These are phyloP conservation scores for Cheilosia soror DNA, from an alignment of 2,888 invertebrate genomes.

Conservation along the genomic window DNA sequence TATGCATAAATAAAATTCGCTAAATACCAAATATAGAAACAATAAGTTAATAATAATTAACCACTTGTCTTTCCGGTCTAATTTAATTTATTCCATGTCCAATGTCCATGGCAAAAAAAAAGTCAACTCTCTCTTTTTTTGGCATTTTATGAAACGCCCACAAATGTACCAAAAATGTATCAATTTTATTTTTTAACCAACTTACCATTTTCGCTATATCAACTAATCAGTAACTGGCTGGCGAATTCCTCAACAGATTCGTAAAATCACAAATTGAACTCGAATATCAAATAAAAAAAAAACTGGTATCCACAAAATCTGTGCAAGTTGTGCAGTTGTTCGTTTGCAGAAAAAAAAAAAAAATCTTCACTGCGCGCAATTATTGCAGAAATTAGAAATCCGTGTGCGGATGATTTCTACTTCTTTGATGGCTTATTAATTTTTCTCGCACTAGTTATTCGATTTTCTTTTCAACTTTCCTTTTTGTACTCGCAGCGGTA, in stretches of 20 bases:
- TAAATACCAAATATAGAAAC: not conserved
- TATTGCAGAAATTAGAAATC: conserved; percentile 57
- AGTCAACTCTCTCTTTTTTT: not conserved
- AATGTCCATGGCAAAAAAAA: not conserved
- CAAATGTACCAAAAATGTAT: not conserved
- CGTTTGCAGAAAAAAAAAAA: conserved; percentile 4
- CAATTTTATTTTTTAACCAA: not conserved
- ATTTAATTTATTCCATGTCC: not conserved
- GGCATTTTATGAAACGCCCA: not conserved
- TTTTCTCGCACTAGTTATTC: conserved; percentile 71
- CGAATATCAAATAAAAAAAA: not conserved
- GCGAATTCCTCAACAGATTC: conserved; percentile 25
- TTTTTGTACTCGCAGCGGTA: conserved; percentile 42
- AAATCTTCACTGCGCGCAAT: conserved; percentile 37
- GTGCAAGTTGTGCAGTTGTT: conserved; percentile 20
- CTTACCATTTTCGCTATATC: conserved; percentile 13
- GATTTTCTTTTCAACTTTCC: conserved; percentile 70
- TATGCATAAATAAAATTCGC: not conserved
- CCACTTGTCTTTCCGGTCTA: not conserved
- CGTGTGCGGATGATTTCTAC: conserved; percentile 58
- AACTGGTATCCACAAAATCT: conserved; percentile 67
- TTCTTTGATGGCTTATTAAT: conserved; percentile 50
- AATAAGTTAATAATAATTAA: too few relatives aligned
- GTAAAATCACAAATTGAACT: conserved; percentile 29
- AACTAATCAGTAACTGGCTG: conserved; percentile 48